Evolutionary conservation across 2,113 vertebrate genomes (phyloP), one percentile per base, ranked within the genome.

Genomic region (Excalfactoria chinensis): DNA sequence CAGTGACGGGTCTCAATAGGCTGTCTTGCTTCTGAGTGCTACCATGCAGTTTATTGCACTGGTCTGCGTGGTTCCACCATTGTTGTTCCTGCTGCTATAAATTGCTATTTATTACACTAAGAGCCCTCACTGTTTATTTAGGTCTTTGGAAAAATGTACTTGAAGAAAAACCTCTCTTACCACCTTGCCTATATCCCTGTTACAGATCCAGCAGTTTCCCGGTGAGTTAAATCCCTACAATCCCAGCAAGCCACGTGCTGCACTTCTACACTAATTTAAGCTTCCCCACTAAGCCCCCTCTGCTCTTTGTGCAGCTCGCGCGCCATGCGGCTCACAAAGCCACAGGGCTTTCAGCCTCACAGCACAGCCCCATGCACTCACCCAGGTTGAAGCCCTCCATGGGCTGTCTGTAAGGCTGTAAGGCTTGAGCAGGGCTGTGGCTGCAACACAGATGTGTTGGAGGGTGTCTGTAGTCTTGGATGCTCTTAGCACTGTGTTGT

Each of bases 241-340:
- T 79, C 86, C 44, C 20, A 51, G 90, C 85, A 91, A 91, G 64
- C 51, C 32, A 35, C 79, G 86, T 82, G 69, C 88, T 40, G 26
- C 46, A 15, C 79, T 96, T 91, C 73, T 40, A 55, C 89, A 75
- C 81, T 91, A 44, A 91, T 64, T 89, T 86, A 84, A 96, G 95
- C 92, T 88, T 96, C 92, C 80, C 78, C 3, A 78, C 94, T 95
- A 96, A 95, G 96, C 75, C 70, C 70, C 21, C 0, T 69, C 26
- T 13, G 66, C 37, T 58, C 92, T 95, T 87, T 86, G 95, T 88
- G 95, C 93, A 49, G 7, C 26, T 41, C 53, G n/a, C 86, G 40
- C 30, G 11, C 90, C 84, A 84, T 93, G 95, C 75, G 88, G 86
- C 73, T 95, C 88, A 74, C 95, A 73, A 43, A 81, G 93, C 78